A percentile compares a stretch with the other conserved stretches of the same genome.
Evolutionary conservation across 2,888 invertebrate genomes (phyloP).

Genomic region (Tuta absoluta): DNA sequence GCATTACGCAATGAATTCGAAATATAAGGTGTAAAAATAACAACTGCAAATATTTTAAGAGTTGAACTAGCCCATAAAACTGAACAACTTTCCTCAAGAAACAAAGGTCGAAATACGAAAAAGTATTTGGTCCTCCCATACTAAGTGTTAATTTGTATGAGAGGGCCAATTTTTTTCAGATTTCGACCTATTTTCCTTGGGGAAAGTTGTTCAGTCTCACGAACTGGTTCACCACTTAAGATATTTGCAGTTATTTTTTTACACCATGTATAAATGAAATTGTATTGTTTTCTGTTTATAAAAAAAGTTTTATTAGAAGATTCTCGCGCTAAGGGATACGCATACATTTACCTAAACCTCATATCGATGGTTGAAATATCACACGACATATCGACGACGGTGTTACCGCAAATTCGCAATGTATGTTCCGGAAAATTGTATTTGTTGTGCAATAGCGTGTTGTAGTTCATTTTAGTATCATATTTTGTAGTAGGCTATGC

Average conservation of each 20-base stretch:
- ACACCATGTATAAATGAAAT: neutral
- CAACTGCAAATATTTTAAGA: too few relatives aligned
- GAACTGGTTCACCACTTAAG: too few relatives aligned
- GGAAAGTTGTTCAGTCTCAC: too few relatives aligned
- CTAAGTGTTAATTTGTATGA: too few relatives aligned
- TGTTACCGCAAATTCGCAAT: neutral
- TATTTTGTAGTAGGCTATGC: conserved; percentile 9
- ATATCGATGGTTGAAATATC: conserved; percentile 44
- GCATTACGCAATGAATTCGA: neutral
- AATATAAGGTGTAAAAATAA: too few relatives aligned
- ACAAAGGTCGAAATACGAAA: too few relatives aligned
- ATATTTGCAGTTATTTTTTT: too few relatives aligned
- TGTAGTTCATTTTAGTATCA: conserved; percentile 15
- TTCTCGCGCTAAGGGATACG: neutral
- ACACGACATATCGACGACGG: conserved; percentile 43
- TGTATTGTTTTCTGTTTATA: neutral
- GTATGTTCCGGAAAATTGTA: conserved; percentile 12
- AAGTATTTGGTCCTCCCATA: too few relatives aligned
- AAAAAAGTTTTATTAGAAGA: neutral
- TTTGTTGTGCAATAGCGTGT: conserved; percentile 14
- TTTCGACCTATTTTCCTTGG: too few relatives aligned
- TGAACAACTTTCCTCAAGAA: too few relatives aligned
- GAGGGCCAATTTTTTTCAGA: too few relatives aligned
- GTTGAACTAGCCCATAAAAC: too few relatives aligned
- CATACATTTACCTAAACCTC: conserved; percentile 25